phyloP scores from a whole-genome alignment of 2,888 invertebrate genomes.

The Holacanthella duospinosa region DNA sequence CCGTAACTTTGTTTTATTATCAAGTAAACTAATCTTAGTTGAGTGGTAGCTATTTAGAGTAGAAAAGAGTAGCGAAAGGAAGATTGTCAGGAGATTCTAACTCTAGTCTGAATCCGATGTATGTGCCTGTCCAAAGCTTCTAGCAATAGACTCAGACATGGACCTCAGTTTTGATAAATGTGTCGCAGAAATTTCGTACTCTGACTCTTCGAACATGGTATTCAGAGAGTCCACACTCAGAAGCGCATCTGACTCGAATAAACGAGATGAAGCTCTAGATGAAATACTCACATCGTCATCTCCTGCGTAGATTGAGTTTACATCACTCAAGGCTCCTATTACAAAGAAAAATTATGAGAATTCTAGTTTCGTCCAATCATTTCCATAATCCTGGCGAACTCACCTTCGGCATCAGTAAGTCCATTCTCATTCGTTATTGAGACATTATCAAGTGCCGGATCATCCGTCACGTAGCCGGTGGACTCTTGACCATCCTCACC shows the following conservation, averaged over 20 bases:
- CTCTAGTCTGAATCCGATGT: constrained; percentile 36
- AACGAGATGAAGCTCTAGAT: constrained; percentile 68
- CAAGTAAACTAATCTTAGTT: neutral
- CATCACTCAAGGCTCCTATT: constrained; percentile 66
- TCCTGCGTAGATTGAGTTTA: constrained; percentile 63
- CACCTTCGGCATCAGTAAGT: constrained; percentile 72
- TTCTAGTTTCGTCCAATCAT: neutral
- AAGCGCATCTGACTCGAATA: constrained; percentile 65
- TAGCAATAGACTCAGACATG: constrained; percentile 63
- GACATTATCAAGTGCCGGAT: constrained; percentile 72
- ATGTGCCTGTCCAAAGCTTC: constrained; percentile 56
- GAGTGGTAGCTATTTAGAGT: neutral
- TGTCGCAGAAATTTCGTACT: constrained; percentile 50
- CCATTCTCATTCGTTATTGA: constrained; percentile 77
- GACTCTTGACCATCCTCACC: constrained; percentile 49
- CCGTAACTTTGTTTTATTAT: neutral
- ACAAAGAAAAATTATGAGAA: constrained; percentile 19
- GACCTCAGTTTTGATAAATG: constrained; percentile 63
- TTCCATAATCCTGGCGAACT: neutral
- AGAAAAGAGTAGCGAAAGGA: neutral
- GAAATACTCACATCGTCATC: constrained; percentile 66
- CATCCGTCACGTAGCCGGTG: constrained; percentile 73
- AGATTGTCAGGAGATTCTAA: constrained; percentile 4
- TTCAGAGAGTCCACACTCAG: constrained; percentile 68
- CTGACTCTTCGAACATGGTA: constrained; percentile 64